Evolutionary conservation across 2,888 invertebrate species (phyloP), one percentile per base, ranked within the genome.

Genomic region (Drosophila fulvimacula): DNA sequence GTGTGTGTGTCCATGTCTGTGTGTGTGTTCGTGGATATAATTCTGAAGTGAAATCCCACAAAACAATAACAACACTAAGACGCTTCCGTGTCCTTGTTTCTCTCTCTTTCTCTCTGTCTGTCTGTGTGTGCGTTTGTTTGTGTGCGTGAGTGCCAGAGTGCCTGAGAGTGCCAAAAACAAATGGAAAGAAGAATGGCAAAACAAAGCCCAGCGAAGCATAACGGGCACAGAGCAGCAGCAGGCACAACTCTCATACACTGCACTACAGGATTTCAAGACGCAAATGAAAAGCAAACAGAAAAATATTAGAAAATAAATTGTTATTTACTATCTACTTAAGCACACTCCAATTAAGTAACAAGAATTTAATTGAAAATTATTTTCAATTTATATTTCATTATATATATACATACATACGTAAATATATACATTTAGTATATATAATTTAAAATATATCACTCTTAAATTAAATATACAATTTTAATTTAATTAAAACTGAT

Each of bases 31-130:
- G 48, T 59, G 21, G 36, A 41, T 36, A 57, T 64, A 69, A 63
- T 61, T 67, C 46, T 70, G 34, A 67, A 76, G 57, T 51, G 60
- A 76, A 69, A 78, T 65, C 69, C 64, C 52, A 73, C 52, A 65
- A 74, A 73, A 74, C 76, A 76, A 74, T 57, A 71, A 64, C 63
- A 73, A 73, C 27, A 63, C 55, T 44, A 57, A 78, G 65, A 73
- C 49, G 73, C 52, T 70, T 70, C 79, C 79, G 74, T 62, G 65
- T 79, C 51, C 61, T 68, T 69, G 19, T 58, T 56, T 39, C 38
- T 59, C 5, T 48, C 9, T 2, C 2, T 34, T 17, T n/a, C n/a
- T n/a, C n/a, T n/a, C n/a, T n/a, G n/a, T n/a, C n/a, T n/a, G n/a
- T n/a, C n/a, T 34, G 27, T 19, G 48, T 30, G 19, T 62, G 39